A percentile compares a stretch with the other conserved stretches of the same genome.
Conservation (phyloP, 2,113 vertebrate species). For the Apus apus region DNA sequence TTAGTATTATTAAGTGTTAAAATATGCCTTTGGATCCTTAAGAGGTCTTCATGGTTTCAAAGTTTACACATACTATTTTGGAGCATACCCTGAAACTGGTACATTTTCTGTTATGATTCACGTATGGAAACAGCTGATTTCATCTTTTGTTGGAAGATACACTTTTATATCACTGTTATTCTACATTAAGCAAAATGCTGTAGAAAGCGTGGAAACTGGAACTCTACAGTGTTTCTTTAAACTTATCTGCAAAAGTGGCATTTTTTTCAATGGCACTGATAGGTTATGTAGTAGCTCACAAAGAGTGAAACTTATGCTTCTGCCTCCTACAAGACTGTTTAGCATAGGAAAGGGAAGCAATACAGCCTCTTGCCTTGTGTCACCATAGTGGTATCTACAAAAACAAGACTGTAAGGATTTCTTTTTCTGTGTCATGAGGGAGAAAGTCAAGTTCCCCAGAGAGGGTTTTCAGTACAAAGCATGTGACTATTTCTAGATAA, state of each 20-base stretch:
- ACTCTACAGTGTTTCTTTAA: background rate
- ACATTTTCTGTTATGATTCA: background rate
- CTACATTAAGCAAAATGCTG: background rate
- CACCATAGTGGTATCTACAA: background rate
- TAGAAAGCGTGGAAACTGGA: background rate
- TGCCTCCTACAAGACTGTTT: background rate
- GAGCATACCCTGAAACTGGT: background rate
- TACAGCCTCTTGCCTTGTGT: background rate
- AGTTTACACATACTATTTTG: rapidly evolving
- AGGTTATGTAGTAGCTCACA: background rate
- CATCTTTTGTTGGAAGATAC: background rate
- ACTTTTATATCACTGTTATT: background rate
- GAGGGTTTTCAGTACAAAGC: background rate
- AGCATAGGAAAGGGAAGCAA: background rate
- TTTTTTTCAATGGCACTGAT: background rate
- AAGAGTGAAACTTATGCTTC: background rate
- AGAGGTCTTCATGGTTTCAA: background rate
- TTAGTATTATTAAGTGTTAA: background rate
- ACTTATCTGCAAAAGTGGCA: background rate
- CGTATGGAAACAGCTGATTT: background rate
- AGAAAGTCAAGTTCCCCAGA: background rate
- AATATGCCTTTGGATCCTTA: background rate
- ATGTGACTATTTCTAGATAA: background rate
- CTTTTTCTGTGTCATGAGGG: rapidly evolving
- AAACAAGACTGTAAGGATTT: background rate